phyloP scores from a whole-genome alignment of 2,888 invertebrate species.

The Yponomeuta cagnagella region DNA sequence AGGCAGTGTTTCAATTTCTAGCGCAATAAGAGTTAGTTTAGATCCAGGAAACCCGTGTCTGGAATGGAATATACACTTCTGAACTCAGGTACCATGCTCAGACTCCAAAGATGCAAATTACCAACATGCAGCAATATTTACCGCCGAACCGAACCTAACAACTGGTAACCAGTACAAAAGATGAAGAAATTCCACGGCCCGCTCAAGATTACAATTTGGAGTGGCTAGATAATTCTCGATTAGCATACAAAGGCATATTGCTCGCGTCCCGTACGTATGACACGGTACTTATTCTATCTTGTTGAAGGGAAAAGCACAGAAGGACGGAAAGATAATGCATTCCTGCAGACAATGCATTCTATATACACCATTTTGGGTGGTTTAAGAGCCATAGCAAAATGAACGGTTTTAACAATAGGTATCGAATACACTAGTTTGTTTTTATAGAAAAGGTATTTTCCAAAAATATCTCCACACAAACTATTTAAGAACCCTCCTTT shows the following conservation, averaged over 20 bases:
- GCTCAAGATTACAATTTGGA: slow-evolving; percentile 73
- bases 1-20: too few relatives aligned
- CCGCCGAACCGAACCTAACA: slow-evolving; percentile 5
- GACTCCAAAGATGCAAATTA: neutral
- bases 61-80: neutral
- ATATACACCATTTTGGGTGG: too few relatives aligned
- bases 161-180: slow-evolving; percentile 40
- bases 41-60: too few relatives aligned
- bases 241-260: slow-evolving; percentile 74
- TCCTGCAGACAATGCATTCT: too few relatives aligned
- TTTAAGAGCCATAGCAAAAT: too few relatives aligned
- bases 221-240: slow-evolving; percentile 72
- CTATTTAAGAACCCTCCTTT: too few relatives aligned
- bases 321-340: neutral
- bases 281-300: slow-evolving; percentile 35
- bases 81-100: neutral
- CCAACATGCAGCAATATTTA: neutral
- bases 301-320: neutral
- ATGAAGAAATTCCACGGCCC: slow-evolving; percentile 71
- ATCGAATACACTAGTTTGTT: too few relatives aligned
- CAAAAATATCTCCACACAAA: too few relatives aligned
- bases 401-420: too few relatives aligned
- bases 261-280: slow-evolving; percentile 41
- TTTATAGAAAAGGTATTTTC: too few relatives aligned
- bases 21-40: too few relatives aligned